Evolutionary conservation across 1,140 invertebrate genomes (phyloP).

Genomic region (Apocrypta bakeri): DNA sequence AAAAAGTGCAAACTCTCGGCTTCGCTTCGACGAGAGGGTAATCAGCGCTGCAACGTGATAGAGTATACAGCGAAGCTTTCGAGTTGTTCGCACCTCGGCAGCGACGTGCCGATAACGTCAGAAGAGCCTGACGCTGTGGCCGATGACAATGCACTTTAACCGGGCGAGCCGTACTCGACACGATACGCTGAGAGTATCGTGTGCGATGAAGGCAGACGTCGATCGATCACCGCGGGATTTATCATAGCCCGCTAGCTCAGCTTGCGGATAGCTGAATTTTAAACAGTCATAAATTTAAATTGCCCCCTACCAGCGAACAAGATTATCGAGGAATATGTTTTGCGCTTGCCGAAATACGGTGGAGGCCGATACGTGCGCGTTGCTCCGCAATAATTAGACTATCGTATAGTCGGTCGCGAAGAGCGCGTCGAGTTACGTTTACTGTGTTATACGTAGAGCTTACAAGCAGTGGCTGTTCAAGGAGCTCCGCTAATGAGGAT

Average conservation of each 20-base stretch:
- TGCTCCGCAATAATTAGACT: neutral
- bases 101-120: neutral
- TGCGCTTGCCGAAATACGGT: neutral
- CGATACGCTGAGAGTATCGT: neutral
- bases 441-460: neutral
- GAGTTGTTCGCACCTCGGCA: neutral
- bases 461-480: neutral
- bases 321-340: neutral
- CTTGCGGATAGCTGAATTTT: constrained; percentile 13
- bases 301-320: constrained; percentile 6
- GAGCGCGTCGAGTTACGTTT: neutral
- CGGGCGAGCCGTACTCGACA: neutral
- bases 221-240: constrained; percentile 30
- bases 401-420: neutral
- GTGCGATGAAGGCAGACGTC: neutral
- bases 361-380: neutral
- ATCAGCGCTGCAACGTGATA: neutral
- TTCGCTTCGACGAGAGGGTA: neutral
- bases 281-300: constrained; percentile 40
- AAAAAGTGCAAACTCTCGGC: neutral
- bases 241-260: constrained; percentile 3
- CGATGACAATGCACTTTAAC: constrained; percentile 33
- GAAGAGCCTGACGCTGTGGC: neutral
- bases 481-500: neutral
- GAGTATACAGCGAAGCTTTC: neutral